Evolutionary conservation across 2,888 invertebrate species (phyloP), one percentile per base, ranked within the genome.

Genomic region (Cryptocephalus primarius): DNA sequence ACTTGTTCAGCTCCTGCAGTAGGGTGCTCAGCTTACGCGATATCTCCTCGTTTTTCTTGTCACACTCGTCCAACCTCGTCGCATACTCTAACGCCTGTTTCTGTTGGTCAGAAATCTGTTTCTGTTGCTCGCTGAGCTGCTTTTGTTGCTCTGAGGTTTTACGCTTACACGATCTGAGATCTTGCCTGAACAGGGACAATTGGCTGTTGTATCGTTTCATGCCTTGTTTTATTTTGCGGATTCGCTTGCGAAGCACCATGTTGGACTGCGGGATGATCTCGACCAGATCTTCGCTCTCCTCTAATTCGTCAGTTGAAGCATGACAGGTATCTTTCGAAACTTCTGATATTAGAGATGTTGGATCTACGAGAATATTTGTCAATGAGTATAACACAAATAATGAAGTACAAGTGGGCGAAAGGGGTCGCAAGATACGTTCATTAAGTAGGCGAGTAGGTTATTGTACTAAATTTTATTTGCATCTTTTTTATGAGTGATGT

Each of bases 141-240:
- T 88, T 89, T 62, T 89, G 87, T 64, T 91, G 90, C 47, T 89
- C 84, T 1, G 82, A 82, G 8, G 88, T 83, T 70, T 88, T 89
- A 46, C 85, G 79, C 64, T 88, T 88, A 66, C 88, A 88, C 50
- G 78, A 79, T 57, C 85, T 80, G 45, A 91, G 68, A 62, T 90
- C 90, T 61, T 83, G 83, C 47, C 87, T 80, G 65, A 89, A 72
- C 44, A 86, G 76, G 10, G 86, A 82, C 57, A 90, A 69, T 63
- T 89, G 89, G 64, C 84, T 86, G 63, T 86, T 89, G 71, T 88
- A 88, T 74, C 83, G 79, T 67, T 87, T 89, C 88, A 90, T 89
- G 54, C 88, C 88, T 67, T 88, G 88, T 62, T 88, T 88, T 57
- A 90, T 89, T 68, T 88, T 86, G 53, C 87, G 80, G 67, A 90